Base-by-base conservation (phyloP, 2,888 invertebrate genomes). In the Bimastos eiseni region DNA sequence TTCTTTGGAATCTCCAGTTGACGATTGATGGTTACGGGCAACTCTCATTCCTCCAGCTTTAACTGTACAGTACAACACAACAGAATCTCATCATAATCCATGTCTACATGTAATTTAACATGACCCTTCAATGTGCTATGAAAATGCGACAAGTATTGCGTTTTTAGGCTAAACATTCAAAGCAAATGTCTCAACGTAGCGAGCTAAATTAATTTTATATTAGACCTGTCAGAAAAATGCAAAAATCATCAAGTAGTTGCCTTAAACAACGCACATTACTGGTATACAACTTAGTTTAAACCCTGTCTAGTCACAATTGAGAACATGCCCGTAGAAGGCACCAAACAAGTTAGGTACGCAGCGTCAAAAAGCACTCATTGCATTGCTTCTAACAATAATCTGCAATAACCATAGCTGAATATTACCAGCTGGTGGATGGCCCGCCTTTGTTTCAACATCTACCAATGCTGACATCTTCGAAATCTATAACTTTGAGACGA, bases 361-460 rank as follows among this genome's bases (percentile, higher is more conserved):
- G n/a, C n/a, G n/a, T n/a, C 70, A n/a, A 17, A 70, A 70, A 70
- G n/a, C 30, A 70, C 30, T 70, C 70, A 70, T 70, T 70, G 11
- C 70, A n/a, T n/a, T 1, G 70, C 70, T n/a, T n/a, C 30, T 70
- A 70, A n/a, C 0, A 30, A 70, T 11, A 70, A n/a, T n/a, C 1
- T n/a, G 30, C n/a, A 30, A n/a, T n/a, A 70, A 70, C 0, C 70
- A 70, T n/a, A 11, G 70, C 70, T 11, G n/a, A 30, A 70, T 38
- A 95, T 96, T 96, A 98, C 98, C 97, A 96, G 98, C 98, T 93
- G 98, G 98, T 93, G 97, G 97, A 95, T 98, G 98, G 91, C 98
- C 98, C 92, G 97, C 98, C 94, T 97, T 97, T 83, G 97, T 96
- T 95, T 97, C 97, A 91, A 96, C 95, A 83, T 93, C 86, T 15